A percentile compares a stretch with the other conserved stretches of the same genome.
Conservation (phyloP, 2,888 invertebrate genomes). For the Minunthozetes semirufus region DNA sequence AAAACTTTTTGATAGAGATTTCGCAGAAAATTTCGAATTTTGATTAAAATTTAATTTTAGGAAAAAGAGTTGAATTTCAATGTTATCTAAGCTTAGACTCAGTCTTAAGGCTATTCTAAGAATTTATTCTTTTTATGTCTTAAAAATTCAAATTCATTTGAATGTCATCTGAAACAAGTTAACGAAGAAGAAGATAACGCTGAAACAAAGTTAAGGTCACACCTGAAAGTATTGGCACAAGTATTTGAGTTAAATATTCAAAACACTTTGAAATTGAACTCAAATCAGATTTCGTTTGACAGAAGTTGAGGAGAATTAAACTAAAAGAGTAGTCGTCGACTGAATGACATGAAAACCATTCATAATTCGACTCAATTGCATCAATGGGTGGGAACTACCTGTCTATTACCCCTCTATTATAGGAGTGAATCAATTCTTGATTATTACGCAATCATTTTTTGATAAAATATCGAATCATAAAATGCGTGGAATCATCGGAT, state of each 20-base stretch:
- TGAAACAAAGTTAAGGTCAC: constrained; percentile 24
- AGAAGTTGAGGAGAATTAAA: not conserved
- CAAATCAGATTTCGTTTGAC: not conserved
- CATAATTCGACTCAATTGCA: not conserved
- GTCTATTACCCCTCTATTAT: constrained; percentile 17
- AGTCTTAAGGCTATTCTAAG: constrained; percentile 7
- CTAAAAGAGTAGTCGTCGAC: not conserved
- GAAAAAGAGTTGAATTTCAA: not conserved
- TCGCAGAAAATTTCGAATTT: not conserved
- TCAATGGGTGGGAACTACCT: not conserved
- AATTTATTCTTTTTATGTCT: not conserved
- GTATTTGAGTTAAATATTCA: not conserved
- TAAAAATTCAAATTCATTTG: constrained; percentile 14
- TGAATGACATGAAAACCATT: constrained; percentile 12
- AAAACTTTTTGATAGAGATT: not conserved
- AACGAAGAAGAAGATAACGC: not conserved
- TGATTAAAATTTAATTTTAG: not conserved
- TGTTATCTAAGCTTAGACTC: too few relatives aligned
- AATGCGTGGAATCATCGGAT: not conserved
- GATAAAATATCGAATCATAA: not conserved
- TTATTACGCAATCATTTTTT: not conserved
- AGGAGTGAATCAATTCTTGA: not conserved
- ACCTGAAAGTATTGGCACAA: not conserved
- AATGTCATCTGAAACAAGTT: constrained; percentile 12
- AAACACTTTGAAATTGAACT: not conserved